Base-by-base conservation (phyloP, 2,797 vertebrate genomes). In the Aplochiton taeniatus region DNA sequence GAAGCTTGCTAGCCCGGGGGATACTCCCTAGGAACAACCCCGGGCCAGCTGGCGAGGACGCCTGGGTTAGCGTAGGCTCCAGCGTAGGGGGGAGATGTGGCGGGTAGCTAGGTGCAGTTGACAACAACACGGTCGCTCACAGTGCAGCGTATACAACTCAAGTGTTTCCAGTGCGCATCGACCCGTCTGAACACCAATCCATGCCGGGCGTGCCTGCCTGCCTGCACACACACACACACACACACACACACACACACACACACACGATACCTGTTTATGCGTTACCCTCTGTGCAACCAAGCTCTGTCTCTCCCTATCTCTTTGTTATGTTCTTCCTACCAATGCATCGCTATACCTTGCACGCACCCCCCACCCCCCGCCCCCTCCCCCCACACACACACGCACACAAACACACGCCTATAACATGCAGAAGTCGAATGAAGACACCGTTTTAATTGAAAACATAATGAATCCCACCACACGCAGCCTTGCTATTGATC, bases 191-290 rank as follows among this genome's bases (percentile, higher is more conserved):
- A 31, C 31, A n/a, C n/a, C n/a, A 31, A 31, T 31, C 31, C 31
- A 2, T 31, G 6, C 31, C 31, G 3, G 31, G 31, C 31, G n/a
- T n/a, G n/a, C n/a, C n/a, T n/a, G n/a, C n/a, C n/a, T n/a, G 11
- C 6, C 41, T 31, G 18, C 1, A 58, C 45, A 61, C 12, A 49
- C 45, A 61, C 44, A 20, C 12, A 31, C 31, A 11, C 47, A 51
- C 13, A 17, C 31, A 43, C 48, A 43, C 17, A 42, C 59, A 50
- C 58, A 13, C 58, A 72, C 57, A 65, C 58, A 65, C 57, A 66
- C 47, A 13, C 53, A 31, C 13, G 11, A 20, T 42, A 1, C 14
- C 13, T 9, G 42, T 31, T 11, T 18, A 17, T n/a, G 9, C 16
- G 5, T 16, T 54, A 9, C 52, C 17, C 52, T 54, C 52, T 19